Evolutionary conservation across 2,888 invertebrate species (phyloP), one percentile per base, ranked within the genome.

Genomic region (Platycnemis pennipes): DNA sequence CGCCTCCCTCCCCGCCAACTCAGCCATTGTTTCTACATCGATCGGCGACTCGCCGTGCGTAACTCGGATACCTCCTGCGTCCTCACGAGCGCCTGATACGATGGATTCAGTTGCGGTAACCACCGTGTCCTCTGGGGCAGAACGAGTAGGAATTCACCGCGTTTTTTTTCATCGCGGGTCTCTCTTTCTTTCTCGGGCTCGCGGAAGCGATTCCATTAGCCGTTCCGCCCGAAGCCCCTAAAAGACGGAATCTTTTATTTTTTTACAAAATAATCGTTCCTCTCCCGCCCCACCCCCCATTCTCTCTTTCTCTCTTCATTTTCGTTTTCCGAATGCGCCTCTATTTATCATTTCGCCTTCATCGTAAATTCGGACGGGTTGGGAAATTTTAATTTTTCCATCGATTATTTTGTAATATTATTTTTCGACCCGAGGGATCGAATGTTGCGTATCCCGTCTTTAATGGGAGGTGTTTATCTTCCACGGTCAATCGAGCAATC

Each of bases 81-180:
- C 26, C 26, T 63, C 63, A 56, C 69, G 63, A 45, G 63, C 91
- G 91, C 91, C 91, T 91, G 91, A 44, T 91, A 63, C 56, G 63
- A 44, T 42, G 91, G 91, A 91, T 91, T 91, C 91, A 91, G 22
- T 44, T 91, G 63, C 91, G 63, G n/a, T 91, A 91, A 91, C 91
- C 91, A 91, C 91, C n/a, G 63, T 91, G 42, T 91, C 91, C 44
- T 91, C 91, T 63, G 91, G 91, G 91, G 44, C 89, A 89, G 56
- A 89, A 56, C 89, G 77, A 7, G 77, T n/a, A n/a, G n/a, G 77
- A 77, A 77, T 77, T 2, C 77, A 26, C n/a, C 4, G 53, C 63
- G 37, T 77, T 77, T 77, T 77, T 77, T 26, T 63, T 63, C 26
- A 77, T 37, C 77, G 13, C 1, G 77, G n/a, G 77, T 37, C 16